These are phyloP conservation scores for Rhea pennata DNA, from an alignment of 2,113 vertebrate species.

Conservation along the genomic window DNA sequence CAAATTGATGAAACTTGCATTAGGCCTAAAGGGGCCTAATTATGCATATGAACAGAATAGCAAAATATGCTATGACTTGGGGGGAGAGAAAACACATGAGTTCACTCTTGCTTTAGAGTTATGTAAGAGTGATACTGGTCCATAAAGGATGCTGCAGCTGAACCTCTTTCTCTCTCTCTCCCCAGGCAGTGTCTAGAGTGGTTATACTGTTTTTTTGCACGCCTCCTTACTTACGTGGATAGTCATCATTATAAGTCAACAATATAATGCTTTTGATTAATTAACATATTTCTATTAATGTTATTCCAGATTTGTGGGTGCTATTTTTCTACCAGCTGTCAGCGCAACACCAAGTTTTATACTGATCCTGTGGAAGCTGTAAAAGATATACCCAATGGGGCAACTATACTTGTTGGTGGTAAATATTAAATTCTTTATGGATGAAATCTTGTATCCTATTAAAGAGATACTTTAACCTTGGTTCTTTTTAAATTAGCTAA, in stretches of 20 bases:
- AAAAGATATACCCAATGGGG: conserved; percentile 90
- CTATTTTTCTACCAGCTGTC: conserved; percentile 86
- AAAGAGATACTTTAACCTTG: not conserved
- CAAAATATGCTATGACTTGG: not conserved
- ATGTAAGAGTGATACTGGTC: not conserved
- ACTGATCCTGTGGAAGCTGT: conserved; percentile 88
- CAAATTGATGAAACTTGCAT: not conserved
- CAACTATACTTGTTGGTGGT: conserved; percentile 94
- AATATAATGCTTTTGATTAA: not conserved
- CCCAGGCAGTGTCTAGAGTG: not conserved
- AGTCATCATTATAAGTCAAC: not conserved
- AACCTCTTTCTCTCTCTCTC: rapidly evolving
- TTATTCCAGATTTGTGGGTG: conserved; percentile 79
- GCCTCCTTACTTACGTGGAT: not conserved
- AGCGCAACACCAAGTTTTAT: conserved; percentile 84
- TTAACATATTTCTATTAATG: not conserved
- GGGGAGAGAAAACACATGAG: not conserved
- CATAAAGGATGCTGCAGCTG: not conserved
- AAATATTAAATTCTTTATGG: conserved; percentile 57
- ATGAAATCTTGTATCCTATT: not conserved
- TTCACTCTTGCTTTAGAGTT: not conserved
- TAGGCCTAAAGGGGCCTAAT: not conserved
- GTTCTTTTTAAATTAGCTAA: not conserved
- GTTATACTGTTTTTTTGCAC: not conserved
- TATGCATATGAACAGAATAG: not conserved